A percentile compares a stretch with the other conserved stretches of the same genome.
These are phyloP conservation scores for Onychomys arenicola DNA, from an alignment of 2,797 vertebrate genomes.

Conservation along the genomic window DNA sequence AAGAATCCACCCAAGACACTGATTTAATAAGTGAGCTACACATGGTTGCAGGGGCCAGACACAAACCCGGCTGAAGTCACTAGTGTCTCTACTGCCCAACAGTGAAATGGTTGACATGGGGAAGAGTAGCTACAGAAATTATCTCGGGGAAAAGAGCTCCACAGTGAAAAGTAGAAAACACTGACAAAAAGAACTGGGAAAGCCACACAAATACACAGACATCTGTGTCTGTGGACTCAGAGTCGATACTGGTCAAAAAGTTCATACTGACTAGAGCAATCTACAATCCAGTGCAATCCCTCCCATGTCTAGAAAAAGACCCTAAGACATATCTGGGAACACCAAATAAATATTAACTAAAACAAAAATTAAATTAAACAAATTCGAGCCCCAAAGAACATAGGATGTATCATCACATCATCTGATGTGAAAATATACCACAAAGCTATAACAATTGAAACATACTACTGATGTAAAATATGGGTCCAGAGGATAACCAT, in stretches of 20 bases:
- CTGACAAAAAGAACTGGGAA: not conserved
- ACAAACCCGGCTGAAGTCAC: not conserved
- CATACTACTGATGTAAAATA: not conserved
- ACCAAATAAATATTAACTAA: not conserved
- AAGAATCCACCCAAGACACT: not conserved
- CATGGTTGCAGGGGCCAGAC: too few relatives aligned
- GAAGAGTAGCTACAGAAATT: not conserved
- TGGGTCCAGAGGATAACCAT: not conserved
- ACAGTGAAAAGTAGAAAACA: not conserved
- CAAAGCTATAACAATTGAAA: not conserved
- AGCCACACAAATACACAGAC: not conserved
- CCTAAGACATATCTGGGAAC: not conserved
- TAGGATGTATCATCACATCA: not conserved
- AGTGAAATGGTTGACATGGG: not conserved
- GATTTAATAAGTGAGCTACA: not conserved
- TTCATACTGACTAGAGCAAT: not conserved
- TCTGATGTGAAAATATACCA: not conserved
- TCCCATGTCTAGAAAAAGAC: not conserved
- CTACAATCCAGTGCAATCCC: not conserved
- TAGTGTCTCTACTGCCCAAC: not conserved
- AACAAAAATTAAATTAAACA: not conserved
- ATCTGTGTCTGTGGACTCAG: not conserved
- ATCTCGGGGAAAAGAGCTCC: not conserved
- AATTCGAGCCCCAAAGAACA: not conserved
- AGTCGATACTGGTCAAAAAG: not conserved